A percentile compares a stretch with the other conserved stretches of the same genome.
phyloP scores from a whole-genome alignment of 2,797 vertebrate species.

The Schizopygopsis pylzovi region DNA sequence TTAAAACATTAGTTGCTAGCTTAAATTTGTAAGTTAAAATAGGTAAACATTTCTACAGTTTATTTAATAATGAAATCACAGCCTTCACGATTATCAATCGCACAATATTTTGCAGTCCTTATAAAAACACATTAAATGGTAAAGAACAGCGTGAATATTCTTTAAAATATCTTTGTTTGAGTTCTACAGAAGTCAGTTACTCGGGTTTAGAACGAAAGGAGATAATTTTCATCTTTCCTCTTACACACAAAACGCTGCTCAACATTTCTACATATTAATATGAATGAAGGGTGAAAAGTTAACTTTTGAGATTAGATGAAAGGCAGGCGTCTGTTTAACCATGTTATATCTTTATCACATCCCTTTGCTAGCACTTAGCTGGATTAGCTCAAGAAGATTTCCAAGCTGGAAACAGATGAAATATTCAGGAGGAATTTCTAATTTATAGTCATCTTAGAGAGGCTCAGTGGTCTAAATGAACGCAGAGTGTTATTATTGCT shows the following conservation, averaged over 20 bases:
- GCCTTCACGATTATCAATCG: neutral
- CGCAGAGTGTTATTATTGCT: slow-evolving; percentile 47
- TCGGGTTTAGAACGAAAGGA: neutral
- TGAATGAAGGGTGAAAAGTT: neutral
- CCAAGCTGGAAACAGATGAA: slow-evolving; percentile 48
- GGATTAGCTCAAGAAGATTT: slow-evolving; percentile 34
- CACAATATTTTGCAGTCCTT: neutral
- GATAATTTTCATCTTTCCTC: neutral
- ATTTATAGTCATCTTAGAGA: slow-evolving; percentile 42
- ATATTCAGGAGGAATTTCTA: slow-evolving; percentile 58
- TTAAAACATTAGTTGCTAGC: neutral
- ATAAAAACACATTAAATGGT: neutral
- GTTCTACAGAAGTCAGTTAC: neutral
- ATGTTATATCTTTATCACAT: slow-evolving; percentile 51
- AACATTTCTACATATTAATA: neutral
- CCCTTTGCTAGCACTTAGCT: slow-evolving; percentile 7
- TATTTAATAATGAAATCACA: too few relatives aligned
- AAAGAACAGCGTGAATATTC: neutral
- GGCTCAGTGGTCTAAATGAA: slow-evolving; percentile 47
- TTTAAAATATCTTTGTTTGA: neutral
- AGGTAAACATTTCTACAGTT: too few relatives aligned
- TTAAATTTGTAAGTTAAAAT: neutral
- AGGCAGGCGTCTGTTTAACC: neutral
- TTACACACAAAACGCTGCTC: neutral
- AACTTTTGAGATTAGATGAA: slow-evolving; percentile 20